phyloP scores from a whole-genome alignment of 2,797 vertebrate genomes.

The Oreochromis grahami region DNA sequence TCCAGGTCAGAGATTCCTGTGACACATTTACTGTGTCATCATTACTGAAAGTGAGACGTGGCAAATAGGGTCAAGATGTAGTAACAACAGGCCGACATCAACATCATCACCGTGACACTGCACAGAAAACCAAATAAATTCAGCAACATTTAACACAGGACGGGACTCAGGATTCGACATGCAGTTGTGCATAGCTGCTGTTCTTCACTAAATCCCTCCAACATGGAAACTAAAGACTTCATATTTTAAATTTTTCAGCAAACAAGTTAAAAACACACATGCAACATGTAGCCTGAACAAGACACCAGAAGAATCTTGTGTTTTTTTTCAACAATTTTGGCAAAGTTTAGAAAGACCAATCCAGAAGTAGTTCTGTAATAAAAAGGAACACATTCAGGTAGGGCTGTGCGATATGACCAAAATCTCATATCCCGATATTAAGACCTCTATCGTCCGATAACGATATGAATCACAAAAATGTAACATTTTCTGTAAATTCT shows the following conservation, averaged over 20 bases:
- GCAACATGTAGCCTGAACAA: not conserved
- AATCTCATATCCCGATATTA: too few relatives aligned
- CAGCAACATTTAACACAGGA: not conserved
- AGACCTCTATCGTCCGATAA: too few relatives aligned
- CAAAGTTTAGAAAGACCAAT: not conserved
- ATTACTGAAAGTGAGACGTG: conserved; percentile 6
- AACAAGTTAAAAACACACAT: not conserved
- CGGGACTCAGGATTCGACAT: not conserved
- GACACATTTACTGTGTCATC: conserved; percentile 33
- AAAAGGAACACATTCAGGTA: not conserved
- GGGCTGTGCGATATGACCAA: too few relatives aligned
- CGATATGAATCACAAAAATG: too few relatives aligned
- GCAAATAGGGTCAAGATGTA: not conserved
- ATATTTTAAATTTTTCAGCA: not conserved
- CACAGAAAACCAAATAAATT: not conserved
- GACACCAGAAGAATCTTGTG: not conserved
- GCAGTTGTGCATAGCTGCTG: not conserved
- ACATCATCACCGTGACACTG: not conserved
- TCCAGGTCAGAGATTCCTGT: conserved; percentile 9
- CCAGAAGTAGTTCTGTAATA: not conserved
- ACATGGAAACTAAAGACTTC: not conserved
- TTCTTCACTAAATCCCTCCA: not conserved
- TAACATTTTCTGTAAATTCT: too few relatives aligned
- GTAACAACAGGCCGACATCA: not conserved
- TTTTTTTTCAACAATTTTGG: not conserved